Conservation (phyloP, 2,113 vertebrate species). For the Nipponia nippon region DNA sequence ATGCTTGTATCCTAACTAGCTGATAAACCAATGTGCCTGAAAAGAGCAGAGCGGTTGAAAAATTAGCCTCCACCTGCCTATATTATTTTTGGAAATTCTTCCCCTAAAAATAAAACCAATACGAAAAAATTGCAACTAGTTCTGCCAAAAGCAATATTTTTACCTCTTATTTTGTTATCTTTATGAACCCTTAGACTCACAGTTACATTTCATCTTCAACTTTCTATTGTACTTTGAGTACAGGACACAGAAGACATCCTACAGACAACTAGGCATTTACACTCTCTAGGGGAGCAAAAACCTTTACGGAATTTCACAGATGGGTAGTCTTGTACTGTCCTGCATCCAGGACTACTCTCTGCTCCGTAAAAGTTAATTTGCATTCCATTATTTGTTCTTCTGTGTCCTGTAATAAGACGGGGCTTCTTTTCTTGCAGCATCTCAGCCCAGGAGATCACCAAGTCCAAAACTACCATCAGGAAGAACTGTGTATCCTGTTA, state of each 20-base stretch:
- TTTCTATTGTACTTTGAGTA: not conserved
- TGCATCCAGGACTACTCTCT: not conserved
- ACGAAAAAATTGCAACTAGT: not conserved
- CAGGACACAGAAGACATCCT: not conserved
- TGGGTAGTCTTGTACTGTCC: not conserved
- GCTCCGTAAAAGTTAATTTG: not conserved
- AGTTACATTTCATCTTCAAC: not conserved
- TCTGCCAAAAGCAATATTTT: not conserved
- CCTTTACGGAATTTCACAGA: not conserved
- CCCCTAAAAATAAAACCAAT: not conserved
- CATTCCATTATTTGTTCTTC: not conserved
- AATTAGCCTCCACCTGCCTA: not conserved
- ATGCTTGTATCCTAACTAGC: not conserved
- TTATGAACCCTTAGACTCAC: not conserved
- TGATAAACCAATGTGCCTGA: not conserved
- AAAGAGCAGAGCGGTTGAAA: not conserved
- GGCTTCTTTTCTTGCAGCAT: not conserved
- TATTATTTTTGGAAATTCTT: not conserved
- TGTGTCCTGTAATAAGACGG: not conserved
- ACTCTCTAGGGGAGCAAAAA: not conserved
- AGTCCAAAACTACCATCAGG: not conserved
- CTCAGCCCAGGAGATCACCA: not conserved
- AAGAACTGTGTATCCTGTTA: not conserved
- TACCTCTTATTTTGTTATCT: not conserved
- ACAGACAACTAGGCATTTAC: not conserved